Base-by-base conservation (phyloP, 2,888 invertebrate genomes). In the Watsonalla binaria region DNA sequence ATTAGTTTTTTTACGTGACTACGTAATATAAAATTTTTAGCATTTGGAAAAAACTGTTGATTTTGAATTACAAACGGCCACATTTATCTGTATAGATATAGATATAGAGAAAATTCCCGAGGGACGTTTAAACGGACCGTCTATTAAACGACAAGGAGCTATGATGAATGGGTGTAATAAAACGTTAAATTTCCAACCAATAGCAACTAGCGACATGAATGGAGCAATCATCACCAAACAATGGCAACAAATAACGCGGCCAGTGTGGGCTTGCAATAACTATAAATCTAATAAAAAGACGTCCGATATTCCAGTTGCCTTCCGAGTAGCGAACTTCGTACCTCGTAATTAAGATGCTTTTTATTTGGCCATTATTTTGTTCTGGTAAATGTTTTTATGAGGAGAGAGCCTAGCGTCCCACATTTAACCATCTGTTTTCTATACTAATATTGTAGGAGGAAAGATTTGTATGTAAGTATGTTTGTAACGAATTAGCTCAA, bases 171-270 rank as follows among this genome's bases (percentile, higher is more conserved):
- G 35, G 14, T 51, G 35, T 46, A 51, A 51, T 51, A 46, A 51
- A 51, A 51, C 59, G 63, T 64, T 60, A 65, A 65, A 66, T 62
- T 64, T 62, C 63, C 68, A 55, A 62, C 62, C 64, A 62, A 61
- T 61, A 51, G 54, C 56, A 61, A 62, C 49, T 68, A 69, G 63
- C 62, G 52, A 39, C 33, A 51, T 57, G 57, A 58, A 66, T 62
- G 61, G 63, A 61, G 57, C 59, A 66, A 63, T 68, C 61, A 61
- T 66, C 62, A 46, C 48, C 50, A 46, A 45, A 45, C 52, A 54
- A 53, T 48, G 51, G 51, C 37, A 53, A 47, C 55, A 58, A 56
- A 55, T 47, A 56, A n/a, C 13, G 42, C 15, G 42, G 24, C 39
- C 45, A 37, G 56, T 51, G 33, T 9, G 6, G 47, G 24, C 42